These are phyloP conservation scores for Zoroaster sp. DNA, from an alignment of 53 echinoderm and acorn worm species.

Conservation along the genomic window DNA sequence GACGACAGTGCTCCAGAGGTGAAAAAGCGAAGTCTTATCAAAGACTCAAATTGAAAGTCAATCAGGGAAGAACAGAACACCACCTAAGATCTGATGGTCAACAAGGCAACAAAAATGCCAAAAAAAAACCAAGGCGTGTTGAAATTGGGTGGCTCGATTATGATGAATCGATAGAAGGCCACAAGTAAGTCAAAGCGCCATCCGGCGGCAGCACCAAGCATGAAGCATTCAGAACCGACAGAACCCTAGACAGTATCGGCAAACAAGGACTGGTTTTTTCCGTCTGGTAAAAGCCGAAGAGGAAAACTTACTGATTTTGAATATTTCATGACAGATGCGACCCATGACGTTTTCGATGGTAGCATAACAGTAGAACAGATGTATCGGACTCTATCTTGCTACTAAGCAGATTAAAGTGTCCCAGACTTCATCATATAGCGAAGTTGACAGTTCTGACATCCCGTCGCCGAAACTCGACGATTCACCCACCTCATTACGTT, in stretches of 20 bases:
- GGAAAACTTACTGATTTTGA: constrained; percentile 29
- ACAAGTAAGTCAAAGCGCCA: constrained; percentile 38
- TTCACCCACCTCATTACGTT: not conserved
- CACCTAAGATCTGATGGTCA: not conserved
- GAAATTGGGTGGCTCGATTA: constrained; percentile 57
- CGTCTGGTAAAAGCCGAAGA: constrained; percentile 12
- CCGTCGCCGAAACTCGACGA: not conserved
- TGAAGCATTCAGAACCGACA: not conserved
- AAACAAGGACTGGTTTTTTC: not conserved
- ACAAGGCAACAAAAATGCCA: constrained; percentile 25
- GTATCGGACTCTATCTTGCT: constrained; percentile 25
- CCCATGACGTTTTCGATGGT: not conserved
- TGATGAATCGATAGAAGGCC: not conserved
- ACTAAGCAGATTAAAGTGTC: not conserved
- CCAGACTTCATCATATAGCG: not conserved
- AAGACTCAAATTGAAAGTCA: not conserved
- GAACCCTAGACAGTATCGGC: not conserved
- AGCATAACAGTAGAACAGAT: not conserved
- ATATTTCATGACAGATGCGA: constrained; percentile 23
- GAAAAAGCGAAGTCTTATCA: not conserved
- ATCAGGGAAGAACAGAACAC: not conserved
- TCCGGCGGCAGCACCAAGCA: not conserved
- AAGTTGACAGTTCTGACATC: not conserved
- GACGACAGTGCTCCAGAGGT: too few relatives aligned
- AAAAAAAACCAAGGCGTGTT: not conserved